Percentiles rank a stretch among this genome's conserved stretches.
phyloP scores from a whole-genome alignment of 2,113 vertebrate genomes.

The Nesoenas mayeri region DNA sequence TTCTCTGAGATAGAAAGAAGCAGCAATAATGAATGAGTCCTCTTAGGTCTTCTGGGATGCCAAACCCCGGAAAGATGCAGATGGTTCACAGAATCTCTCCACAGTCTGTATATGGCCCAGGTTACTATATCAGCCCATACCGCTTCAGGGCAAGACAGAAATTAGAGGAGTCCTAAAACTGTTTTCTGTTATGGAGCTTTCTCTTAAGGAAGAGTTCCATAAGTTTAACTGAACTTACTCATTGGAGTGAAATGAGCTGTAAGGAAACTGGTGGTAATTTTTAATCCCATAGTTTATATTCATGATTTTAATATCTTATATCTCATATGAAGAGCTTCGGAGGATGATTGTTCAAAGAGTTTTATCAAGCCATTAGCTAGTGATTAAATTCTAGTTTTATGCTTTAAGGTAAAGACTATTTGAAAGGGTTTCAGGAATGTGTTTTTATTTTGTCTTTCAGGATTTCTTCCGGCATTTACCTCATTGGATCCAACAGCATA shows the following conservation, averaged over 20 bases:
- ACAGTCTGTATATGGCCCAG: rapidly evolving
- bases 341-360: too few species aligned
- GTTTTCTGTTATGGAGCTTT: background rate
- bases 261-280: background rate
- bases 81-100: background rate
- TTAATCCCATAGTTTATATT: background rate
- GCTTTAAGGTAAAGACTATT: background rate
- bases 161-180: background rate
- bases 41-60: background rate
- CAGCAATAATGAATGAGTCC: background rate
- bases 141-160: background rate
- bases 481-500: conserved; percentile 93
- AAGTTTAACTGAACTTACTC: background rate
- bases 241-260: background rate
- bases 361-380: background rate
- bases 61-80: background rate
- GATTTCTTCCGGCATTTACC: conserved; percentile 78
- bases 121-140: background rate
- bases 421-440: background rate
- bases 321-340: too few species aligned
- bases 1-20: background rate
- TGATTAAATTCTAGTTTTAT: background rate
- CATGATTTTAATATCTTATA: background rate
- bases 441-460: conserved; percentile 52
- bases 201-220: background rate